phyloP scores from a whole-genome alignment of 2,113 vertebrate species.

The Ailurus styani region DNA sequence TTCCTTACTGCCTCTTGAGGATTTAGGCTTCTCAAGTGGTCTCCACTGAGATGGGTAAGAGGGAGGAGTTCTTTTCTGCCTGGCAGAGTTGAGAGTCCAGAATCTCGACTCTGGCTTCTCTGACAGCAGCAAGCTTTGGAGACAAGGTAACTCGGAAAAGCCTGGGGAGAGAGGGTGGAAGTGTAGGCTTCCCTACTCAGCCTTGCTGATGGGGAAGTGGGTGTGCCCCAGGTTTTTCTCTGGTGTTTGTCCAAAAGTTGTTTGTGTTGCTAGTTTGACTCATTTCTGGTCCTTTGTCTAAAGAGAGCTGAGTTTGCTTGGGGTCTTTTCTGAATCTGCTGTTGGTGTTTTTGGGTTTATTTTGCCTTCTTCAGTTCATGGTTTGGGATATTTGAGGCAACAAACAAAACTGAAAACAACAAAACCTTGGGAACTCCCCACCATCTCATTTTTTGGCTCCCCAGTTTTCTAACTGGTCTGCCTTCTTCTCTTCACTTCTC shows the following conservation, averaged over 20 bases:
- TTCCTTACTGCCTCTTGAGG: neutral
- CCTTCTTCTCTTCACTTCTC: neutral
- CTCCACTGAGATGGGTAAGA: neutral
- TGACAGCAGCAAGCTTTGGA: neutral
- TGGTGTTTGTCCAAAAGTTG: neutral
- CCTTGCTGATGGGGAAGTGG: neutral
- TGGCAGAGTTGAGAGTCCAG: neutral
- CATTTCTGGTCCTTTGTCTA: neutral
- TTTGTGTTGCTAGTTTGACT: neutral
- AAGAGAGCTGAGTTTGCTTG: neutral
- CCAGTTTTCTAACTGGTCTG: neutral
- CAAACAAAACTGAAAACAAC: neutral
- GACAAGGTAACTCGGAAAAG: neutral
- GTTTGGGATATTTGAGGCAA: neutral
- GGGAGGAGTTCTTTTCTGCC: neutral
- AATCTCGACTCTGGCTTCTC: neutral
- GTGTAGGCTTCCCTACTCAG: too few species aligned
- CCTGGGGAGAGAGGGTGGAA: neutral
- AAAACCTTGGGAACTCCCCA: neutral
- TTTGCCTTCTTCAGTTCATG: neutral
- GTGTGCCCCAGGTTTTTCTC: neutral
- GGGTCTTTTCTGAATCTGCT: neutral
- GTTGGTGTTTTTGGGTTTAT: neutral
- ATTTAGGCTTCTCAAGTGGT: neutral
- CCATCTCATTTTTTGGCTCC: neutral